Conservation (phyloP, 2,888 invertebrate genomes). For the Cistogaster globosa region DNA sequence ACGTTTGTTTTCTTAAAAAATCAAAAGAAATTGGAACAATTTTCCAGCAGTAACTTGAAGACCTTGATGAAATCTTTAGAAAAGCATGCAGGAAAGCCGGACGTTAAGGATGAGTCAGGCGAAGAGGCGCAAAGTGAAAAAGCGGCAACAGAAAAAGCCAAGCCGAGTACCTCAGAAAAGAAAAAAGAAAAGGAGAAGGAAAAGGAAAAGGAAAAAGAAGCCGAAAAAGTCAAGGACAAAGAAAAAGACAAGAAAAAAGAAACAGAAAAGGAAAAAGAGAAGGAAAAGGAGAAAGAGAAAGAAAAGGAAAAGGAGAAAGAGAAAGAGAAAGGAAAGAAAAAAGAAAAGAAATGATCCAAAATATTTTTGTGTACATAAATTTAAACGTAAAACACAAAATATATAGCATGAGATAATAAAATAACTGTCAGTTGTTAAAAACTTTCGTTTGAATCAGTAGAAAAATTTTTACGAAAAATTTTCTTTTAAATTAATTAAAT, state of each 20-base stretch:
- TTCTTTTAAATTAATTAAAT: not conserved
- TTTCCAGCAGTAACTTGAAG: slow-evolving; percentile 91
- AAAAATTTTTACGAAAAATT: not conserved
- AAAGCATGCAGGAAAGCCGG: slow-evolving; percentile 82
- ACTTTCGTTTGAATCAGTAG: too few relatives aligned
- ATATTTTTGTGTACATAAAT: not conserved
- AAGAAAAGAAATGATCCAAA: too few relatives aligned
- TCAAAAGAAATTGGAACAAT: slow-evolving; percentile 86
- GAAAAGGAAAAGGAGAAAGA: not conserved
- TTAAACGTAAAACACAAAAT: not conserved
- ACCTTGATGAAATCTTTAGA: slow-evolving; percentile 87
- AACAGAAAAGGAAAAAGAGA: not conserved
- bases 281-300: not conserved
- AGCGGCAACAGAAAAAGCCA: not conserved
- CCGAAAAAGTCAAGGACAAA: too few relatives aligned
- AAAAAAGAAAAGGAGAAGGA: not conserved
- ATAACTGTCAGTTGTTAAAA: not conserved
- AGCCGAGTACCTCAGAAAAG: not conserved
- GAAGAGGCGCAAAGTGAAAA: slow-evolving; percentile 13
- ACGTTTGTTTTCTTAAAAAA: slow-evolving; percentile 94
- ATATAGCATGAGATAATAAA: not conserved
- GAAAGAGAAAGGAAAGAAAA: too few relatives aligned
- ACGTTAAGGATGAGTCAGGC: not conserved
- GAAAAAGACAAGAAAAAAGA: too few relatives aligned
- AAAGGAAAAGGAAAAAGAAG: not conserved